Conservation (phyloP, 1,140 invertebrate species). For the Zaprionus davidi region DNA sequence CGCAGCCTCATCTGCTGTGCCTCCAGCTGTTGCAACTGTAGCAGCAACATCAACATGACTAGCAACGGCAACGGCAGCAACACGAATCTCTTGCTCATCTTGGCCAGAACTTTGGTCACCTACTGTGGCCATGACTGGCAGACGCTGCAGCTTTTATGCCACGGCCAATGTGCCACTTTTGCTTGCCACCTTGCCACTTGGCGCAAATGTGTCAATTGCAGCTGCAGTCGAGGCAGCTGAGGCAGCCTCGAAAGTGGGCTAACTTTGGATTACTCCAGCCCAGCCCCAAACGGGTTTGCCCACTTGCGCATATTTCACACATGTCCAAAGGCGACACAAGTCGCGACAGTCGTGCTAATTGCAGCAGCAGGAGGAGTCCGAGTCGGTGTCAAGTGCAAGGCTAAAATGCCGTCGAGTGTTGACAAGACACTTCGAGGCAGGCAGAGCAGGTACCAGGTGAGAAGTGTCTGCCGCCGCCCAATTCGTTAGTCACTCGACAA, state of each 20-base stretch:
- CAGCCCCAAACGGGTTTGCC: constrained; percentile 27
- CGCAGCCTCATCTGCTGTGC: constrained; percentile 28
- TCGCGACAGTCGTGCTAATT: constrained; percentile 27
- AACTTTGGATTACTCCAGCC: constrained; percentile 32
- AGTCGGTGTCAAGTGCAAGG: constrained; percentile 48
- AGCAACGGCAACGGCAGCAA: constrained; percentile 23
- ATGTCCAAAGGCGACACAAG: background rate
- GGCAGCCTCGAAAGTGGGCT: constrained; percentile 47
- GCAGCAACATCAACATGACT: constrained; percentile 3
- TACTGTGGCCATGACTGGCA: constrained; percentile 28
- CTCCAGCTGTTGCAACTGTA: background rate
- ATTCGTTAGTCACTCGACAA: constrained; percentile 34
- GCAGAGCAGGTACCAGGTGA: constrained; percentile 5
- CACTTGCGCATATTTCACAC: constrained; percentile 37
- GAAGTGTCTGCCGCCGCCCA: constrained; percentile 10
- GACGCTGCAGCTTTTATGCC: constrained; percentile 58
- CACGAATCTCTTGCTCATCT: constrained; percentile 46
- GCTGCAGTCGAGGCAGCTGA: constrained; percentile 6
- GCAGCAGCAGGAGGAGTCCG: constrained; percentile 7
- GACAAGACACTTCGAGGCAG: constrained; percentile 29
- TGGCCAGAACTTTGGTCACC: constrained; percentile 50
- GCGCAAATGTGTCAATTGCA: constrained; percentile 51
- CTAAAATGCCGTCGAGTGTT: constrained; percentile 24
- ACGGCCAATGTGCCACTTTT: constrained; percentile 40
- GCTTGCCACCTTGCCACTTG: constrained; percentile 9